Evolutionary conservation across 2,797 vertebrate species (phyloP).

Genomic region (Sebastes nivosus): DNA sequence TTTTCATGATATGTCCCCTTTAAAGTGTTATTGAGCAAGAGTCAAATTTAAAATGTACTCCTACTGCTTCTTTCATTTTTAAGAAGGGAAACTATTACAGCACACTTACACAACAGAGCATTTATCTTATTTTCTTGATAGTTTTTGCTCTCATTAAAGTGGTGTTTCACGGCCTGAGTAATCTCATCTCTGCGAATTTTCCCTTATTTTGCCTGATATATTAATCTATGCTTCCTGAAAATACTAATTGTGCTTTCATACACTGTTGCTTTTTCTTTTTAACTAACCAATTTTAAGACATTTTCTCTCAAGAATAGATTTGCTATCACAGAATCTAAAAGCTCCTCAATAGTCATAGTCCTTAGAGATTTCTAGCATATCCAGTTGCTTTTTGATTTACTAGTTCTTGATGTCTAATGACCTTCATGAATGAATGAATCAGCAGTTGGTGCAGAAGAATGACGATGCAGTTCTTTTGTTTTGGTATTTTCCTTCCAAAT

Average conservation of each 20-base stretch:
- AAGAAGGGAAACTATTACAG: neutral
- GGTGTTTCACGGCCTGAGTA: neutral
- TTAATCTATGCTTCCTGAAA: conserved; percentile 16
- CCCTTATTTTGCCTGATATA: conserved; percentile 12
- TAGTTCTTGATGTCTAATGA: neutral
- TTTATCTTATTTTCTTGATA: neutral
- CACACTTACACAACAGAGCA: neutral
- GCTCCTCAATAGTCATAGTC: neutral
- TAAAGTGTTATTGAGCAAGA: neutral
- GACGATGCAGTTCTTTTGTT: neutral
- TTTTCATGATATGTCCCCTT: neutral
- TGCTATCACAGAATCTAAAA: neutral
- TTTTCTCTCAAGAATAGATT: conserved; percentile 6
- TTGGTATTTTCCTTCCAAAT: neutral
- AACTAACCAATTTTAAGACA: conserved; percentile 13
- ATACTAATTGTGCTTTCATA: conserved; percentile 14
- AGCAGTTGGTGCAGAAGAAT: neutral
- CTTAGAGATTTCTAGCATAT: neutral
- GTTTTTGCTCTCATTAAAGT: conserved; percentile 1
- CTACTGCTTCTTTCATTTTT: neutral
- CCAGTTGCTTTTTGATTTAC: neutral
- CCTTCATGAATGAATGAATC: neutral
- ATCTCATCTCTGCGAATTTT: conserved; percentile 18
- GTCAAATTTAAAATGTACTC: neutral
- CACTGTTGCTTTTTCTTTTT: conserved; percentile 13